A percentile compares a stretch with the other conserved stretches of the same genome.
phyloP scores from a whole-genome alignment of 2,113 vertebrate species.

The Murina feae region DNA sequence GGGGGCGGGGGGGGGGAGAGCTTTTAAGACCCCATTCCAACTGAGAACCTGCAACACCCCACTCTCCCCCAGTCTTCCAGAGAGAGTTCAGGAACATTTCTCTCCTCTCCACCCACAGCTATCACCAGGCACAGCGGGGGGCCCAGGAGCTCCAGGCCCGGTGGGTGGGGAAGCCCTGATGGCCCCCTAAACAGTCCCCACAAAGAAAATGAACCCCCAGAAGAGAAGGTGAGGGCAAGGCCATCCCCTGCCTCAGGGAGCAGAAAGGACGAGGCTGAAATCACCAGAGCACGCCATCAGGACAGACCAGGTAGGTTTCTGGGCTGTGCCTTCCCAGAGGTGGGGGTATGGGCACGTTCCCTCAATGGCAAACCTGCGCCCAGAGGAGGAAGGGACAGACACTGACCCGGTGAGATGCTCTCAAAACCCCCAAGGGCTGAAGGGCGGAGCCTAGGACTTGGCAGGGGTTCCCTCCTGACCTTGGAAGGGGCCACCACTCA shows the following conservation, averaged over 20 bases:
- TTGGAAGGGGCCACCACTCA: no score
- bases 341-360: rapidly evolving
- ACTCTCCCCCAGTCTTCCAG: not conserved
- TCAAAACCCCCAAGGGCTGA: not conserved
- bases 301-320: not conserved
- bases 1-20: rapidly evolving
- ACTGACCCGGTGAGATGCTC: rapidly evolving
- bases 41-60: not conserved
- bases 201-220: rapidly evolving
- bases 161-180: not conserved
- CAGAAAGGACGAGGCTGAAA: not conserved
- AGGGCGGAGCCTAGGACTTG: no score
- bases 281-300: not conserved
- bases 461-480: not conserved
- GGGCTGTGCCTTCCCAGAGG: not conserved
- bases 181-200: rapidly evolving
- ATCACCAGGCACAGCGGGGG: not conserved
- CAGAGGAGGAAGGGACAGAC: not conserved
- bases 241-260: not conserved
- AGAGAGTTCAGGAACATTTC: no score
- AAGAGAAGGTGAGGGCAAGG: rapidly evolving
- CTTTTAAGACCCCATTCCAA: not conserved
- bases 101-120: not conserved
- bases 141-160: not conserved
- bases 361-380: not conserved